Base-by-base conservation (phyloP, 1,140 invertebrate species). In the Drosophila malerkotliana region DNA sequence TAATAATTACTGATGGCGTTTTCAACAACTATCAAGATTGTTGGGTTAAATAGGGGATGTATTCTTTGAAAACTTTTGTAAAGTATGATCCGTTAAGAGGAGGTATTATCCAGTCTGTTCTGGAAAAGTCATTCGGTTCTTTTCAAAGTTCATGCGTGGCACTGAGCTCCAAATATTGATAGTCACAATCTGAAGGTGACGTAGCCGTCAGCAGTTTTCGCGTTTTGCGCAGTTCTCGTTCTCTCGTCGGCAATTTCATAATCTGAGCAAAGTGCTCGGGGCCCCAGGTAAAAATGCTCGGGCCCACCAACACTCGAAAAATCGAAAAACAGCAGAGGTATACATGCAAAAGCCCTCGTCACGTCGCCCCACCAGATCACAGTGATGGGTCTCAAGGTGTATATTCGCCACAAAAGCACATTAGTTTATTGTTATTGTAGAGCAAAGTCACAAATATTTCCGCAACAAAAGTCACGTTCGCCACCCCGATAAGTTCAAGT, bases 211-310 rank as follows among this genome's bases (percentile, higher is more conserved):
- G 72, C 72, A 75, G 60, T 75, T 74, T 74, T 75, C 39, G 72
- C 52, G 39, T 75, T 75, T 66, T 75, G 72, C 72, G 72, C 72
- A 75, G 72, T 75, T 75, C 72, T 72, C 63, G 56, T 72, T 72
- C 63, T 62, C 57, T 54, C 47, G 39, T 44, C 51, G 57, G 34
- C 61, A 54, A 75, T 75, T 75, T 75, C 72, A 75, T 75, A 75
- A 75, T 66, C 71, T 75, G 71, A 75, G 18, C 72, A 75, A 74
- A 74, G 45, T 64, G 72, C 51, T 73, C 18, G 21, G 47, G 48
- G 44, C 30, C 57, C 26, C 68, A 71, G 49, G 55, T 59, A 59
- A 52, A 57, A 67, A 48, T 18, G 44, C 30, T 28, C 51, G 44
- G 18, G 18, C 32, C 30, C 49, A 54, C 49, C 41, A 30, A 73